A percentile compares a stretch with the other conserved stretches of the same genome.
Conservation (phyloP, 2,888 invertebrate species). For the Pheosia gnoma region DNA sequence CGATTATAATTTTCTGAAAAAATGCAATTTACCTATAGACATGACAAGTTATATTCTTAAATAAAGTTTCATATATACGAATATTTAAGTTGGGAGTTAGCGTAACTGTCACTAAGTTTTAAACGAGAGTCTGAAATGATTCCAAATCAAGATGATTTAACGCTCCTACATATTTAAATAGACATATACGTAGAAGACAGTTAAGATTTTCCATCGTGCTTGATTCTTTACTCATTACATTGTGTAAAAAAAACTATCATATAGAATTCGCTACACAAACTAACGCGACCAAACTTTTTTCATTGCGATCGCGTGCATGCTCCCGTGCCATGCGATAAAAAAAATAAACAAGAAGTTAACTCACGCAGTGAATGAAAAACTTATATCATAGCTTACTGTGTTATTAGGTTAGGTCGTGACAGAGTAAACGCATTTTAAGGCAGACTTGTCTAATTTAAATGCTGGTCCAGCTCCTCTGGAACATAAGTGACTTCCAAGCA, state of each 20-base stretch:
- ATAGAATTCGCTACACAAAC: constrained; percentile 19
- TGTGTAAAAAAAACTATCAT: constrained; percentile 18
- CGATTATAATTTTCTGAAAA: too few relatives aligned
- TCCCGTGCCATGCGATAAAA: constrained; percentile 33
- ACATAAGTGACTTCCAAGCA: too few relatives aligned
- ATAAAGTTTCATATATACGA: too few relatives aligned
- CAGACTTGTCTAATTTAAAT: not conserved
- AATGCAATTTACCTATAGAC: too few relatives aligned
- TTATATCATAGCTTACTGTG: constrained; percentile 18
- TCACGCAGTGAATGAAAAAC: constrained; percentile 22
- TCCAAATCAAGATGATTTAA: too few relatives aligned
- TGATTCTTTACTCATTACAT: not conserved
- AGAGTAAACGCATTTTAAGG: not conserved
- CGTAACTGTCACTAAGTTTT: too few relatives aligned
- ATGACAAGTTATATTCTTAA: too few relatives aligned
- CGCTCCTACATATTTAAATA: too few relatives aligned
- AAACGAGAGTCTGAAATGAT: too few relatives aligned
- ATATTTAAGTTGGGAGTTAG: too few relatives aligned
- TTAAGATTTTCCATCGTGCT: not conserved
- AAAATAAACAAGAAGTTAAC: constrained; percentile 27
- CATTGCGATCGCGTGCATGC: constrained; percentile 37
- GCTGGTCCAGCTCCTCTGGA: too few relatives aligned
- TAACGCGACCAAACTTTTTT: constrained; percentile 33
- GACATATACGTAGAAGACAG: too few relatives aligned
- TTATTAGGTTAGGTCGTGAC: constrained; percentile 13